Conservation (phyloP, 2,113 vertebrate species). For the Prinia subflava region DNA sequence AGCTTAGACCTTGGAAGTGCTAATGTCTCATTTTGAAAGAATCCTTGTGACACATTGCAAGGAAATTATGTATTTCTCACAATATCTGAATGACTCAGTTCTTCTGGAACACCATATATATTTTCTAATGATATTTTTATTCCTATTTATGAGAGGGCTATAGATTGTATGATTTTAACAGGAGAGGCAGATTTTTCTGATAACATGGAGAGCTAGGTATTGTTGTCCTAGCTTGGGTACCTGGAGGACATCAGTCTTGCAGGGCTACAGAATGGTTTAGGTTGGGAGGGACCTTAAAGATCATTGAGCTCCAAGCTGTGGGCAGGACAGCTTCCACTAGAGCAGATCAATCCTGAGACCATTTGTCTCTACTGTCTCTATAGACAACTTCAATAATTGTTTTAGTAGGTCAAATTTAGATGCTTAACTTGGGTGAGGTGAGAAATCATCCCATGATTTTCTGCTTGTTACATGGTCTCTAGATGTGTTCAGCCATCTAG, state of each 20-base stretch:
- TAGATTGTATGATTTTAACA: not conserved
- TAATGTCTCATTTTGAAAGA: not conserved
- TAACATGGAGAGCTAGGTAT: not conserved
- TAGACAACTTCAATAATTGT: not conserved
- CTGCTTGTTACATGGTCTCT: not conserved
- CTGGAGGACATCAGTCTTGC: not conserved
- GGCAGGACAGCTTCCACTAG: not conserved
- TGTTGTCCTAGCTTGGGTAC: not conserved
- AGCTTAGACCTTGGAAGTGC: not conserved
- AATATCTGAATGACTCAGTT: not conserved
- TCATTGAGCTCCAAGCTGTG: fast-evolving
- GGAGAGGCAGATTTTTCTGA: not conserved
- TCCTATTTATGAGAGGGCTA: not conserved
- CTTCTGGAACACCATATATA: not conserved
- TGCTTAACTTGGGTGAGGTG: not conserved
- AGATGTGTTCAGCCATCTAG: not conserved
- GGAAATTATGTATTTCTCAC: not conserved
- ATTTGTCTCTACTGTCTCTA: not conserved
- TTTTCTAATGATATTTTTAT: not conserved
- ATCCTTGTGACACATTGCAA: not conserved
- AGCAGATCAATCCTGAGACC: not conserved
- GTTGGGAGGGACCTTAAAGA: not conserved
- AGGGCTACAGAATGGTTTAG: not conserved
- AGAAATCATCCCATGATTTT: not conserved
- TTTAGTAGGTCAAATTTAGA: not conserved